Base-by-base conservation (phyloP, 2,888 invertebrate genomes). In the Neoascia interrupta region DNA sequence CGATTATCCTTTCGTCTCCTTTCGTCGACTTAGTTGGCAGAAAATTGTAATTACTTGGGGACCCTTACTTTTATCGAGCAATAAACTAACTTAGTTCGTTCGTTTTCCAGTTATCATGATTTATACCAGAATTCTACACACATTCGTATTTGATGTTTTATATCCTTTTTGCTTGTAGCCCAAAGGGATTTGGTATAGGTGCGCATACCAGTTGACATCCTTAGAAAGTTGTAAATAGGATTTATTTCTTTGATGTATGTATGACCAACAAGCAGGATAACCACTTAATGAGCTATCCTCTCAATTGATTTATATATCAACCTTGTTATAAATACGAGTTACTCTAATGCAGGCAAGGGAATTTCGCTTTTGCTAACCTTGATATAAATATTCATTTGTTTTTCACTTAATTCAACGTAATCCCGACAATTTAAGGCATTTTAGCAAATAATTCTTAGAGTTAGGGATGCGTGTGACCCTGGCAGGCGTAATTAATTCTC, bases 401-500 rank as follows among this genome's bases (percentile, higher is more conserved):
- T 10, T 63, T 49, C n/a, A 13, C 41, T 39, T 58, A 61, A 72
- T 39, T 49, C 54, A 36, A 63, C 41, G 47, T 39, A 47, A 54
- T 54, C 61, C 19, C 11, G 41, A 39, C 31, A 6, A 13, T 61
- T 26, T 18, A 10, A 19, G 47, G 54, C 18, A 36, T 49, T 41
- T 1, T 34, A 18, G 19, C 23, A 39, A 47, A 18, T 47, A 21
- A 6, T 41, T 41, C 15, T 18, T 18, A 5, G 11, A 13, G 21
- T n/a, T 28, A 41, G 34, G 39, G 54, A 45, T 72, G 34, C 37
- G n/a, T 54, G 11, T 54, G 34, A 47, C 41, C 19, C 45, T 31
- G 43, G 45, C n/a, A 66, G 19, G 18, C 60, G 39, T 39, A 41
- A 66, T 68, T 68, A 74, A 68, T 68, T 68, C 47, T 47, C 74